Evolutionary conservation across 2,888 invertebrate species (phyloP), one percentile per base, ranked within the genome.

Genomic region (Macrophya annulata): DNA sequence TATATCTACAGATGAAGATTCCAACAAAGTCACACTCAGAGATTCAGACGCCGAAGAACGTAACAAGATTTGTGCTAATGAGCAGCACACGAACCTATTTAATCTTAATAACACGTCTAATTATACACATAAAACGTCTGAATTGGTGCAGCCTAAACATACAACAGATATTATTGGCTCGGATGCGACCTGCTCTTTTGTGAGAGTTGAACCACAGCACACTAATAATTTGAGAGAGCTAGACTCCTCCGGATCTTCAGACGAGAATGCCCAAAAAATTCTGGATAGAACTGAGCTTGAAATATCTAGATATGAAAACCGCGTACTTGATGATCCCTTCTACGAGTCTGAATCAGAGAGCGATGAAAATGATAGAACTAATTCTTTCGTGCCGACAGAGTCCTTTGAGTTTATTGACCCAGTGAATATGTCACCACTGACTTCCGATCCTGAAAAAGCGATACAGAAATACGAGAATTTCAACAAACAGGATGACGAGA

Each of bases 1-100:
- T 72, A 90, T 91, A 55, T 92, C 92, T 8, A 90, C 91, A 74
- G 93, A 92, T 85, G 92, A 93, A 62, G 92, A 92, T 85, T 89
- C 89, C 21, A 90, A 91, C 79, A 90, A 90, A 48, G 85, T 90
- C 79, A 87, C 86, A 45, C 79, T 87, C 10, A 85, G 88, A 85
- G 89, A 85, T 74, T 86, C 87, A 74, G 85, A 83, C 45, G 84
- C 86, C 31, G 88, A 89, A 6, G 87, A 85, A 82, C 81, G 85
- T 37, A 87, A 89, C 71, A 87, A 86, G 72, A 82, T 85, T 31
- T 72, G 59, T n/a, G 31, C 31, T 15, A 37, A 76, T 37, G 55
- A 72, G 55, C 43, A 74, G 40, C 72, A 79, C 17, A 85, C 84
- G 65, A 85, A 87, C 55, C 84, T 84, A 59, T 79, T 83, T 40